These are phyloP conservation scores for Cantharis rustica DNA, from an alignment of 2,888 invertebrate species.

Conservation along the genomic window DNA sequence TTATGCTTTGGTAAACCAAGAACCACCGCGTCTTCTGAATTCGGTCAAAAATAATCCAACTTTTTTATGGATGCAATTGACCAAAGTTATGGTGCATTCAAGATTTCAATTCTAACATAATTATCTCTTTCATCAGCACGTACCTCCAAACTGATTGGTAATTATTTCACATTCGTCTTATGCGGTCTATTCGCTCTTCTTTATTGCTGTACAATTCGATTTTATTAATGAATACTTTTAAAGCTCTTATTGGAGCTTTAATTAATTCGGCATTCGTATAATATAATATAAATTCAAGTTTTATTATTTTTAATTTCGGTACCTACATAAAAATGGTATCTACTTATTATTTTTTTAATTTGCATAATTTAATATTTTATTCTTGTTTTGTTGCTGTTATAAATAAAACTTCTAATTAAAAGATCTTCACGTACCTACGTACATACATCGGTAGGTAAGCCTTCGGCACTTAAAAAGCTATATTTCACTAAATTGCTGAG, in stretches of 20 bases:
- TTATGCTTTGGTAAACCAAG: neutral
- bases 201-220: neutral
- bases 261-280: neutral
- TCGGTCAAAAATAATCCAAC: neutral
- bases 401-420: neutral
- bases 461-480: neutral
- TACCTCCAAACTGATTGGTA: neutral
- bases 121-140: neutral
- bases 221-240: neutral
- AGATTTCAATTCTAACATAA: neutral
- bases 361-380: neutral
- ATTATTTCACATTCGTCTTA: neutral
- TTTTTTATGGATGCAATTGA: neutral
- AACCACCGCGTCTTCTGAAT: neutral
- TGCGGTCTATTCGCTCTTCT: neutral
- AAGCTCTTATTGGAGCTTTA: neutral
- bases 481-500: conserved; percentile 7
- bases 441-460: neutral
- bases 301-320: neutral
- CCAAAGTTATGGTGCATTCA: neutral
- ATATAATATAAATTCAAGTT: neutral
- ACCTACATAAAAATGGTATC: neutral
- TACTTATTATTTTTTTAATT: neutral
- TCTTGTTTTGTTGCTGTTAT: neutral
- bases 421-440: neutral